Evolutionary conservation across 2,113 vertebrate species (phyloP).

Genomic region (Rhizomys pruinosus): DNA sequence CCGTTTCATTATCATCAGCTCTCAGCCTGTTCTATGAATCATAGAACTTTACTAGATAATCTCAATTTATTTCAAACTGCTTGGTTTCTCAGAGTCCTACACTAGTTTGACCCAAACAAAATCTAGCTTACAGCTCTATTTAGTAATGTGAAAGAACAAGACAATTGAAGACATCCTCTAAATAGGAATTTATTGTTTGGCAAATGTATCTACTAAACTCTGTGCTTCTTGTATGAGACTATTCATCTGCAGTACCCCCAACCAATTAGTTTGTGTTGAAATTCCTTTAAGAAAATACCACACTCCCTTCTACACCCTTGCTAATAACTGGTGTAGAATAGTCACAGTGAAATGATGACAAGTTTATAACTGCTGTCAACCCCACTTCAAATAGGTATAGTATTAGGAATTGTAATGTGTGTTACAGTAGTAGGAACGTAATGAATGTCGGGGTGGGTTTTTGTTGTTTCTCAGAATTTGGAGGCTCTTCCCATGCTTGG

Average conservation of each 20-base stretch:
- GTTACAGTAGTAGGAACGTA: too few species aligned
- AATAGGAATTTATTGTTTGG: neutral
- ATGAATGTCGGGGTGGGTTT: neutral
- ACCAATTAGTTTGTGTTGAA: conserved; percentile 26
- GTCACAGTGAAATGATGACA: neutral
- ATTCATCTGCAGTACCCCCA: neutral
- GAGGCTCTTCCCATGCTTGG: neutral
- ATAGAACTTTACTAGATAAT: neutral
- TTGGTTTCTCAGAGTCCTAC: neutral
- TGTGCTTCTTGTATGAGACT: neutral
- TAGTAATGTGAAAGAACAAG: neutral
- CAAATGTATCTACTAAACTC: conserved; percentile 2
- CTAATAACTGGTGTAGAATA: neutral
- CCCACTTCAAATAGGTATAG: neutral
- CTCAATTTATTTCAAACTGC: neutral
- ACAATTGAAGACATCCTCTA: neutral
- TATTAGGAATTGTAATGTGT: neutral
- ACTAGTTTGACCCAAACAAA: neutral
- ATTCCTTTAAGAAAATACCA: conserved; percentile 3
- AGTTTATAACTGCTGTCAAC: neutral
- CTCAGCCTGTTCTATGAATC: neutral
- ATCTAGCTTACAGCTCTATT: neutral
- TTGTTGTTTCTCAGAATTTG: neutral
- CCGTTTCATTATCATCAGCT: too few species aligned
- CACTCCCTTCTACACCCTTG: neutral